A percentile compares a stretch with the other conserved stretches of the same genome.
These are phyloP conservation scores for Clarias pachynema DNA, from an alignment of 2,797 vertebrate genomes.

Conservation along the genomic window DNA sequence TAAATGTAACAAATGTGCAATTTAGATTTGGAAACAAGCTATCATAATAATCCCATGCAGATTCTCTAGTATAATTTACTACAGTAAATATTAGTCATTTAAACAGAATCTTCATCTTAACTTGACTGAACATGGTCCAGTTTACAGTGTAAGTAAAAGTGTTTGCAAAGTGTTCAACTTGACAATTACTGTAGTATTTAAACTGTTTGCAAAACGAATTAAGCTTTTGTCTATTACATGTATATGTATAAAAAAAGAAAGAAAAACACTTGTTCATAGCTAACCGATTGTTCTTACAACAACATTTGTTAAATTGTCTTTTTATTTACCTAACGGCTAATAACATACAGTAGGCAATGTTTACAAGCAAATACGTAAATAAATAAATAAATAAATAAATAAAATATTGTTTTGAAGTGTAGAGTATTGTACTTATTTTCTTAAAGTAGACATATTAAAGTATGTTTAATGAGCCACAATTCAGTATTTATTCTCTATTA, in stretches of 20 bases:
- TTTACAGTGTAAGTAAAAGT: background rate
- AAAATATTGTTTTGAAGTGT: background rate
- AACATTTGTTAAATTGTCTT: background rate
- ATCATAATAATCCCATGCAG: background rate
- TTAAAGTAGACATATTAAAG: background rate
- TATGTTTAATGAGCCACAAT: background rate
- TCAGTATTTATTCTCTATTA: conserved; percentile 2
- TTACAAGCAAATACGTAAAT: background rate
- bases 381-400: background rate
- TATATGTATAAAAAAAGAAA: background rate
- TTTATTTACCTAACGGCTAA: background rate
- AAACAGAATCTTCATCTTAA: background rate
- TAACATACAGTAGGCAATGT: background rate
- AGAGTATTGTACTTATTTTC: background rate
- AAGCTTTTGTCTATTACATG: background rate
- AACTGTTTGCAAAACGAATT: conserved; percentile 1
- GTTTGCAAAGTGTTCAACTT: background rate
- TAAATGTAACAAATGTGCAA: background rate
- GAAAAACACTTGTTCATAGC: background rate
- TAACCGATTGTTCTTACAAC: background rate
- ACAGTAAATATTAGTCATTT: background rate
- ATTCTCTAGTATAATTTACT: background rate
- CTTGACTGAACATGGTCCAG: background rate
- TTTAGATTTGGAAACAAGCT: background rate
- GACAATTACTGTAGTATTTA: background rate